Evolutionary conservation across 2,797 vertebrate genomes (phyloP).

Genomic region (Valencia hispanica): DNA sequence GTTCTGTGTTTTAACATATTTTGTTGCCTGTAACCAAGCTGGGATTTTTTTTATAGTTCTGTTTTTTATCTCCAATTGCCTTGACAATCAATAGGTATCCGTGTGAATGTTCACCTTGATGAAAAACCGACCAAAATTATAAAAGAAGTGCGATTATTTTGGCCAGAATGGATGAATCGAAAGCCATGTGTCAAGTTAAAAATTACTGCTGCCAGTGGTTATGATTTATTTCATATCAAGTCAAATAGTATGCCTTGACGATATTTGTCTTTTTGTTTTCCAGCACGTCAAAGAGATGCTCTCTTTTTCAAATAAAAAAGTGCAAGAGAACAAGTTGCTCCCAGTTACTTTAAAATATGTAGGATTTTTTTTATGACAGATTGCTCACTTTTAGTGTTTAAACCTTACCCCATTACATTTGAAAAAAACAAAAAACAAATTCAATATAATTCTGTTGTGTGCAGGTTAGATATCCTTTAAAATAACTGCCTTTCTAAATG

Average conservation of each 20-base stretch:
- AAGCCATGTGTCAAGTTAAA: not conserved
- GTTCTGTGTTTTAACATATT: not conserved
- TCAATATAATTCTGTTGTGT: not conserved
- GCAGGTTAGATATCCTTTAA: not conserved
- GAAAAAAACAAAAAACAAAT: not conserved
- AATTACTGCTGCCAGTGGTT: not conserved
- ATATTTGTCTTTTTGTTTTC: not conserved
- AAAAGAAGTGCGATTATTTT: not conserved
- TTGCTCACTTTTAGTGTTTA: not conserved
- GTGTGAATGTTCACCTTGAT: not conserved
- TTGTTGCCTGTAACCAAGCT: not conserved
- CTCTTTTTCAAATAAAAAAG: not conserved
- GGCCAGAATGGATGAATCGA: not conserved
- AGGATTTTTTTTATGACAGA: not conserved
- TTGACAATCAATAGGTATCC: not conserved
- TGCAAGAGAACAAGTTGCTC: not conserved
- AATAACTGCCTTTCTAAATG: conserved; percentile 13
- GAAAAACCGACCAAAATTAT: not conserved
- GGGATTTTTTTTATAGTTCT: not conserved
- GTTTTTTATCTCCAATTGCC: not conserved
- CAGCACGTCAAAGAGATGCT: not conserved
- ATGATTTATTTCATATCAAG: not conserved
- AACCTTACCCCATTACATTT: not conserved
- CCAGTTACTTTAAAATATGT: not conserved
- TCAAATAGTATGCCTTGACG: not conserved